A percentile compares a stretch with the other conserved stretches of the same genome.
Evolutionary conservation across 2,888 invertebrate species (phyloP).

Genomic region (Blastobasis lacticolella): DNA sequence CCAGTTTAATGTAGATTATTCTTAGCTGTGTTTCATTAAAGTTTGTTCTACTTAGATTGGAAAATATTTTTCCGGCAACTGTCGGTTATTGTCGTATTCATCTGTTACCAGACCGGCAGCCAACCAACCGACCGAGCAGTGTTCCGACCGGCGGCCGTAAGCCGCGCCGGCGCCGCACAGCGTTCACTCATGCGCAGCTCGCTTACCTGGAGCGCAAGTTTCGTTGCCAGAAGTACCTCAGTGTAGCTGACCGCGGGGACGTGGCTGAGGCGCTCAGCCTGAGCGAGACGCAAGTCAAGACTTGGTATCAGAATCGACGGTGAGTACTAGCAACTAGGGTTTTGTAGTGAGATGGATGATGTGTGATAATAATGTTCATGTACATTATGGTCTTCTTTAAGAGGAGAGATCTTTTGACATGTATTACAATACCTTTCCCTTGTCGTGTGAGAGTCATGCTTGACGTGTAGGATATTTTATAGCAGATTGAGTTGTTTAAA

Average conservation of each 20-base stretch:
- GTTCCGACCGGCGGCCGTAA: constrained; percentile 77
- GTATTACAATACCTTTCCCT: too few relatives aligned
- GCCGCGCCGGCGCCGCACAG: constrained; percentile 88
- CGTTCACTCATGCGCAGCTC: constrained; percentile 95
- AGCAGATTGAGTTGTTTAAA: too few relatives aligned
- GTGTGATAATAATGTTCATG: too few relatives aligned
- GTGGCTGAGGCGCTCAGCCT: constrained; percentile 92
- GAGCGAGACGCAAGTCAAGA: constrained; percentile 96
- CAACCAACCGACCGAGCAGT: constrained; percentile 23
- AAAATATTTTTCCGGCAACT: too few relatives aligned
- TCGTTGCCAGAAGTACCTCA: constrained; percentile 93
- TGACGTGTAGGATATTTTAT: too few relatives aligned
- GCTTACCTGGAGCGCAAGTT: constrained; percentile 94
- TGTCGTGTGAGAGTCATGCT: too few relatives aligned
- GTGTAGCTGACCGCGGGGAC: constrained; percentile 93
- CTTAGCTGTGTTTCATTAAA: too few relatives aligned
- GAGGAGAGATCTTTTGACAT: too few relatives aligned
- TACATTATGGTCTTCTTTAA: too few relatives aligned
- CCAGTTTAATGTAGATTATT: too few relatives aligned
- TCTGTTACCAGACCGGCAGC: constrained; percentile 35
- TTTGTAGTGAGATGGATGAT: too few relatives aligned
- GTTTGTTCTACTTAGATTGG: too few relatives aligned
- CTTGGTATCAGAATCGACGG: constrained; percentile 95
- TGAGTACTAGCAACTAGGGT: constrained; percentile 34
- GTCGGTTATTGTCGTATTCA: background rate